These are phyloP conservation scores for Tetragonula clypearis DNA, from an alignment of 1,140 invertebrate species.

Conservation along the genomic window DNA sequence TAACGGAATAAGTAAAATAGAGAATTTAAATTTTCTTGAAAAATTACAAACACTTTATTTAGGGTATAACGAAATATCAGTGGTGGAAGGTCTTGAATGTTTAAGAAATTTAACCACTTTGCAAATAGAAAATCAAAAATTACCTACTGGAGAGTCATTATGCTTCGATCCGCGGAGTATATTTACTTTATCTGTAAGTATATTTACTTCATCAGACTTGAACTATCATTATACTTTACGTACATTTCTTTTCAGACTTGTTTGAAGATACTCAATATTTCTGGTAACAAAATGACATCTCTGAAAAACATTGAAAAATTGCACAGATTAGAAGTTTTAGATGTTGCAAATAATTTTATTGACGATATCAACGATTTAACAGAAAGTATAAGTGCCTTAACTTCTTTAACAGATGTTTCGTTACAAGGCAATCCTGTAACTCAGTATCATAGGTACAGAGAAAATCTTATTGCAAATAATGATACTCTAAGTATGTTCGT, in stretches of 20 bases:
- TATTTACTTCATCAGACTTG: slow-evolving; percentile 81
- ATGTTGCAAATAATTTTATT: slow-evolving; percentile 81
- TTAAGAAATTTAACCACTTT: slow-evolving; percentile 84
- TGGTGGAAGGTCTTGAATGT: slow-evolving; percentile 86
- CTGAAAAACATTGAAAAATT: slow-evolving; percentile 78
- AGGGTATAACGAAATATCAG: slow-evolving; percentile 85
- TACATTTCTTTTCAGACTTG: slow-evolving; percentile 70
- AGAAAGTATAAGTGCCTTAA: slow-evolving; percentile 81
- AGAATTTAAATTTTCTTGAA: slow-evolving; percentile 83
- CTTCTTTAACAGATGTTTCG: slow-evolving; percentile 81
- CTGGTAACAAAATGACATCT: slow-evolving; percentile 80
- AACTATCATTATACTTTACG: background rate
- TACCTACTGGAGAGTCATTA: slow-evolving; percentile 82
- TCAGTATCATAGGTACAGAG: slow-evolving; percentile 84
- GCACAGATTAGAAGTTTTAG: slow-evolving; percentile 76
- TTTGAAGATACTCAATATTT: slow-evolving; percentile 81
- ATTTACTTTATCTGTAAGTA: slow-evolving; percentile 83
- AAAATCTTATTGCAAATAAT: slow-evolving; percentile 85
- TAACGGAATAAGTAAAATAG: slow-evolving; percentile 85
- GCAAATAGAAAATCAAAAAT: slow-evolving; percentile 86
- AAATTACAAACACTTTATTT: slow-evolving; percentile 86
- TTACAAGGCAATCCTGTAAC: slow-evolving; percentile 85
- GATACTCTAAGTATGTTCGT: slow-evolving; percentile 81
- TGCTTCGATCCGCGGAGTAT: slow-evolving; percentile 86
- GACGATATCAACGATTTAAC: slow-evolving; percentile 80